Evolutionary conservation across 2,888 invertebrate species (phyloP).

Genomic region (Cheilosia impressa): DNA sequence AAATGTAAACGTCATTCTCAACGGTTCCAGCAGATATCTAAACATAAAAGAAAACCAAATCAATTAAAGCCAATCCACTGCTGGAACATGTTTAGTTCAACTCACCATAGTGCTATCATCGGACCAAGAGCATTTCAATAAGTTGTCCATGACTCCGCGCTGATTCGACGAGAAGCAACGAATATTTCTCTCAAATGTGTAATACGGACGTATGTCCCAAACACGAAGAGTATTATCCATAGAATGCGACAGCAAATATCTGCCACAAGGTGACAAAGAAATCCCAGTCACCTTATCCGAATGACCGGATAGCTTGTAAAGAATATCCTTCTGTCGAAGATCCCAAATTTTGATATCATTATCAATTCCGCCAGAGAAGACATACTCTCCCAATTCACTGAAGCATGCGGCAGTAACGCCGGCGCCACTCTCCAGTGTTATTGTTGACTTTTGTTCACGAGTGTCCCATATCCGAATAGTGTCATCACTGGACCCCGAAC

Average conservation of each 20-base stretch:
- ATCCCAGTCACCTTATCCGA: slow-evolving; percentile 97
- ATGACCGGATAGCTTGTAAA: slow-evolving; percentile 95
- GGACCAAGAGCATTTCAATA: slow-evolving; percentile 85
- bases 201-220: slow-evolving; percentile 88
- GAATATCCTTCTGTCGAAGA: slow-evolving; percentile 90
- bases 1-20: slow-evolving; percentile 82
- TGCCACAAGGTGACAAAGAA: slow-evolving; percentile 86
- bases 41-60: slow-evolving; percentile 86
- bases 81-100: slow-evolving; percentile 80
- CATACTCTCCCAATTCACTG: slow-evolving; percentile 97
- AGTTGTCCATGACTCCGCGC: neutral
- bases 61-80: slow-evolving; percentile 85
- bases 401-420: slow-evolving; percentile 94
- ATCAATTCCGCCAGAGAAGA: slow-evolving; percentile 97
- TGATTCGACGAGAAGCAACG: slow-evolving; percentile 9
- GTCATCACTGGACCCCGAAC: slow-evolving; percentile 96
- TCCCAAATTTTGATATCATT: slow-evolving; percentile 99
- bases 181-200: neutral
- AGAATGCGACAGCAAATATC: slow-evolving; percentile 96
- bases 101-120: slow-evolving; percentile 90
- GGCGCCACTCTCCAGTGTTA: slow-evolving; percentile 88
- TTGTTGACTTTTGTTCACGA: slow-evolving; percentile 89
- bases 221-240: slow-evolving; percentile 98
- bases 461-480: slow-evolving; percentile 97
- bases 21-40: slow-evolving; percentile 84